Percentiles rank a stretch among this genome's conserved stretches.
Conservation (phyloP, 1,140 invertebrate species). For the Akabosia matsudoensis region DNA sequence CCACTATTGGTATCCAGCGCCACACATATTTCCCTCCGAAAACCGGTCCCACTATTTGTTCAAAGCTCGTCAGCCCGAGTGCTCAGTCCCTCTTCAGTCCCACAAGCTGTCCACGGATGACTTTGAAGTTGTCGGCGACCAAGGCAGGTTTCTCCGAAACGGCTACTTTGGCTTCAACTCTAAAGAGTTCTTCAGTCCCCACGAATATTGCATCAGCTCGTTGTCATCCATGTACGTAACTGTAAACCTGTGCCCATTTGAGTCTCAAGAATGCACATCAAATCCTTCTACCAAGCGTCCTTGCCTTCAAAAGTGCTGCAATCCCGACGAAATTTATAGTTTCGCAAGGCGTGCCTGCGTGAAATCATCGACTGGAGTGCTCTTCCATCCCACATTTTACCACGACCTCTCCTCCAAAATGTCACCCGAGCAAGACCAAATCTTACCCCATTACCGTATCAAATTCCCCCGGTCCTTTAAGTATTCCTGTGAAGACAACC, state of each 20-base stretch:
- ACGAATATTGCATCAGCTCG: constrained; percentile 34
- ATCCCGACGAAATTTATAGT: constrained; percentile 32
- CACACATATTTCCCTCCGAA: not conserved
- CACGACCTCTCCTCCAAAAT: constrained; percentile 28
- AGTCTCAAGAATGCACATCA: constrained; percentile 23
- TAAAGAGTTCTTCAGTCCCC: constrained; percentile 26
- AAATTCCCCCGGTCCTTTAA: constrained; percentile 30
- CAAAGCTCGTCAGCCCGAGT: not conserved
- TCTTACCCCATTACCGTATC: constrained; percentile 25
- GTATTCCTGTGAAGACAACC: constrained; percentile 26
- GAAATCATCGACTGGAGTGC: not conserved
- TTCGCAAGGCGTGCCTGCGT: constrained; percentile 23
- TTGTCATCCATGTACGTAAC: constrained; percentile 18
- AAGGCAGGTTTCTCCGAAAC: constrained; percentile 28
- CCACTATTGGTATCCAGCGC: not conserved
- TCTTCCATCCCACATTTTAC: constrained; percentile 31
- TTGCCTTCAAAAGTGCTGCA: constrained; percentile 30
- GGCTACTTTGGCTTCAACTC: constrained; percentile 31
- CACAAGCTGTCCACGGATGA: not conserved
- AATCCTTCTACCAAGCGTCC: not conserved
- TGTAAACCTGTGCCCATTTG: no score
- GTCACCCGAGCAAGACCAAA: not conserved
- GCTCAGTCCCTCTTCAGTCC: not conserved
- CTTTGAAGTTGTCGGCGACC: not conserved
- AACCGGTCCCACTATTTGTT: not conserved